A percentile compares a stretch with the other conserved stretches of the same genome.
phyloP scores from a whole-genome alignment of 2,888 invertebrate species.

The Drosophila infuscata region DNA sequence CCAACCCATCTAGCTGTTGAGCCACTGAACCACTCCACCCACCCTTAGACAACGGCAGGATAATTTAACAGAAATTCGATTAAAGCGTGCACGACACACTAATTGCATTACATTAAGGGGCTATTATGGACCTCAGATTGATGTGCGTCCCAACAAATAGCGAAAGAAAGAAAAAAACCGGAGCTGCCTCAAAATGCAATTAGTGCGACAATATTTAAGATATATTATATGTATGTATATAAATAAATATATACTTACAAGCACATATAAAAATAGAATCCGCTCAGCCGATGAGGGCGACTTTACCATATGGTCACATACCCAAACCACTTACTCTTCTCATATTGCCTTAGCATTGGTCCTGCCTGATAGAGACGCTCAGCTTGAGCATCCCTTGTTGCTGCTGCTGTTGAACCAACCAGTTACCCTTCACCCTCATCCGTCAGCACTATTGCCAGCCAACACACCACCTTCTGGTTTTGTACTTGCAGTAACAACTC shows the following conservation, averaged over 20 bases:
- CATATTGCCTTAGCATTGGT: conserved; percentile 57
- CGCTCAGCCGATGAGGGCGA: conserved; percentile 40
- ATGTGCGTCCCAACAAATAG: conserved; percentile 19
- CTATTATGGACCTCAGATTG: conserved; percentile 60
- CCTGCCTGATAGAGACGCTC: conserved; percentile 36
- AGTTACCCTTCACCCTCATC: conserved; percentile 11
- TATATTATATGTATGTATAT: conserved; percentile 9
- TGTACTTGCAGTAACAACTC: conserved; percentile 33
- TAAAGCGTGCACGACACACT: conserved; percentile 56
- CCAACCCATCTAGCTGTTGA: conserved; percentile 16
- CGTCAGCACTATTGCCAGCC: conserved; percentile 8
- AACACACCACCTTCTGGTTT: conserved; percentile 47
- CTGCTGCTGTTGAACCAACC: conserved; percentile 13
- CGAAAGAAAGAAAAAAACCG: conserved; percentile 15
- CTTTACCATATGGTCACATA: conserved; percentile 69
- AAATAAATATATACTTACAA: conserved; percentile 4
- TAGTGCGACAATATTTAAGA: conserved; percentile 44
- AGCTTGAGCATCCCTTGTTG: conserved; percentile 71
- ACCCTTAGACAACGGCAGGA: conserved; percentile 48
- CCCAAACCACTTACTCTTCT: conserved; percentile 64
- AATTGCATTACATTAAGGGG: conserved; percentile 72
- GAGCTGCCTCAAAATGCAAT: conserved; percentile 53
- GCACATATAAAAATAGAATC: conserved; percentile 44
- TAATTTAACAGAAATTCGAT: conserved; percentile 73
- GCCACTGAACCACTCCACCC: conserved; percentile 20